Percentiles rank a stretch among this genome's conserved stretches.
Conservation (phyloP, 1,140 invertebrate species). For the Megathymus violae region DNA sequence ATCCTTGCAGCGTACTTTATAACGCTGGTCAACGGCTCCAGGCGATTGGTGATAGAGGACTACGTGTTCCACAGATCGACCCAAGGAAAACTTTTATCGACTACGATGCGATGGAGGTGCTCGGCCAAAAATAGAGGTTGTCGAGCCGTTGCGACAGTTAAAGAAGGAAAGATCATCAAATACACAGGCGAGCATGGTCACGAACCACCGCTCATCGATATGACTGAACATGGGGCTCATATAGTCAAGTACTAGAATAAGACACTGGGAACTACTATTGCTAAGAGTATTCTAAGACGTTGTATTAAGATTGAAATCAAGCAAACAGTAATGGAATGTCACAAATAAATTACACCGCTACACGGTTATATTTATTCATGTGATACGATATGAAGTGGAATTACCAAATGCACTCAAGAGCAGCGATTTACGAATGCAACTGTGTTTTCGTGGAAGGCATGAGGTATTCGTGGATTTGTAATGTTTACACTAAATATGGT, state of each 20-base stretch:
- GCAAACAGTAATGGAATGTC: neutral
- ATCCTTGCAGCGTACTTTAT: constrained; percentile 27
- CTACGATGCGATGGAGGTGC: constrained; percentile 20
- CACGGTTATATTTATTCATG: too few species aligned
- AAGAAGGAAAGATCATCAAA: constrained; percentile 28
- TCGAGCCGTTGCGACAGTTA: constrained; percentile 17
- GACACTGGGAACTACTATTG: neutral
- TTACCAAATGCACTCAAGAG: too few species aligned
- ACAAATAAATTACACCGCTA: neutral
- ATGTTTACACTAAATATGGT: too few species aligned
- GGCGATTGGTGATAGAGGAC: constrained; percentile 24
- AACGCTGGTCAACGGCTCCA: constrained; percentile 18
- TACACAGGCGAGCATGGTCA: constrained; percentile 23
- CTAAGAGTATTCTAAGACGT: neutral
- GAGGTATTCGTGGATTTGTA: too few species aligned
- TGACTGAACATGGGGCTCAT: constrained; percentile 28
- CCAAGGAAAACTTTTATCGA: constrained; percentile 19
- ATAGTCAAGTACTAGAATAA: constrained; percentile 24
- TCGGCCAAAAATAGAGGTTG: constrained; percentile 26
- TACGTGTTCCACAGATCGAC: constrained; percentile 25
- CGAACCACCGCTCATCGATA: constrained; percentile 20
- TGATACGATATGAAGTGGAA: too few species aligned
- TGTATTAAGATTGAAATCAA: neutral
- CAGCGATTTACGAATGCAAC: too few species aligned
- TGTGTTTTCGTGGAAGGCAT: too few species aligned